Percentiles rank a stretch among this genome's conserved stretches.
Conservation (phyloP, 2,113 vertebrate genomes). For the Tenrec ecaudatus region DNA sequence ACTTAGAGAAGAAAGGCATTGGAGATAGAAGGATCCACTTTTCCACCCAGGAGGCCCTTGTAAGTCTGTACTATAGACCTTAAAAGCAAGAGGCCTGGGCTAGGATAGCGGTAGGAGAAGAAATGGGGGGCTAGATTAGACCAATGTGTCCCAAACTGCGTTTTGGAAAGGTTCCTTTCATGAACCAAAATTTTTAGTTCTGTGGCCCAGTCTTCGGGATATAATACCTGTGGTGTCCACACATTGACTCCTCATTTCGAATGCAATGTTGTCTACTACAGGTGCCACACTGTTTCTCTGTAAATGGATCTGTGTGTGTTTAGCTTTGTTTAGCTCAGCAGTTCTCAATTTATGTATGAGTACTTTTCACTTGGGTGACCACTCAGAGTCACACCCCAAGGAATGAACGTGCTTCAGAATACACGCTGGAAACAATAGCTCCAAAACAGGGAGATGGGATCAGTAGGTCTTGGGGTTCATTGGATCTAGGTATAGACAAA, state of each 20-base stretch:
- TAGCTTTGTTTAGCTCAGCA: conserved; percentile 35
- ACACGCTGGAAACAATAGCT: conserved; percentile 29
- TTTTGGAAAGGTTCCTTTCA: conserved; percentile 43
- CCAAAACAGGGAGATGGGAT: background rate
- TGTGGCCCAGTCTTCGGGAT: conserved; percentile 23
- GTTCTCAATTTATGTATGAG: conserved; percentile 40
- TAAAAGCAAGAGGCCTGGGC: background rate
- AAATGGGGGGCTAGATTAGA: conserved; percentile 1
- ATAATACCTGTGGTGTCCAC: background rate
- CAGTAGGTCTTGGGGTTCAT: background rate
- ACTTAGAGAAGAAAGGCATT: conserved; percentile 23
- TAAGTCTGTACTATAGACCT: background rate
- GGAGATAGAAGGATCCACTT: background rate
- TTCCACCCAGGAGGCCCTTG: background rate
- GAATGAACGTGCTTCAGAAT: conserved; percentile 50
- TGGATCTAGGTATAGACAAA: conserved; percentile 4
- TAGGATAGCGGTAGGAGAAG: background rate
- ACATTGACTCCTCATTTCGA: background rate
- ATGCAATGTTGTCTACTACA: conserved; percentile 17
- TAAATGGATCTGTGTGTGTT: conserved; percentile 46
- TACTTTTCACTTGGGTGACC: background rate
- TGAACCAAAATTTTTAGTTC: background rate
- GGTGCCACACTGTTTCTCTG: conserved; percentile 2
- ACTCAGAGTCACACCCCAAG: conserved; percentile 5
- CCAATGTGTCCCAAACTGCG: conserved; percentile 27